Conservation (phyloP, 2,797 vertebrate species). For the Balearica regulorum region DNA sequence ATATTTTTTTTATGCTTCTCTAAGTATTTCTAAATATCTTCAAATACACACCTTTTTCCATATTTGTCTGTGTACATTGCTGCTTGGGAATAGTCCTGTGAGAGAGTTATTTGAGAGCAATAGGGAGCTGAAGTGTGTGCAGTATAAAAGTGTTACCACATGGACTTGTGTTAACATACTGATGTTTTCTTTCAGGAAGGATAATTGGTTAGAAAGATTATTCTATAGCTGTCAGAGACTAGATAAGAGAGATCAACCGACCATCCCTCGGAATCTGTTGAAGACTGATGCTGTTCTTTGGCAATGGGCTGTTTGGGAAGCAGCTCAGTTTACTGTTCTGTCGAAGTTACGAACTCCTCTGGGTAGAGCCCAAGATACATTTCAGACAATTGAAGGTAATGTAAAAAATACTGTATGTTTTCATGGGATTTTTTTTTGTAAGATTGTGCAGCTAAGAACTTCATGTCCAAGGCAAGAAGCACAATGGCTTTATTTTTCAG, state of each 20-base stretch:
- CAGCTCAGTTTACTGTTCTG: constrained; percentile 96
- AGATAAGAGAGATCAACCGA: constrained; percentile 85
- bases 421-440: background rate
- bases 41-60: background rate
- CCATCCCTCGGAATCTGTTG: constrained; percentile 85
- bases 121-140: background rate
- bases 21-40: background rate
- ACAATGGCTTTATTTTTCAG: background rate
- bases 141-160: background rate
- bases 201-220: constrained; percentile 95
- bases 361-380: constrained; percentile 96
- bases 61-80: background rate
- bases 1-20: background rate
- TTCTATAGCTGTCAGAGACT: constrained; percentile 96
- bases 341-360: constrained; percentile 94
- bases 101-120: background rate
- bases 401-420: background rate
- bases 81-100: background rate
- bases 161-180: background rate
- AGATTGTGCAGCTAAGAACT: background rate
- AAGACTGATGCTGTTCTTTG: constrained; percentile 94
- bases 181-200: constrained; percentile 82
- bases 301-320: constrained; percentile 99
- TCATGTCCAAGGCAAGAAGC: background rate
- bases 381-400: constrained; percentile 98